Percentiles rank a stretch among this genome's conserved stretches.
These are phyloP conservation scores for Coracopsis vasa DNA, from an alignment of 2,113 vertebrate genomes.

Conservation along the genomic window DNA sequence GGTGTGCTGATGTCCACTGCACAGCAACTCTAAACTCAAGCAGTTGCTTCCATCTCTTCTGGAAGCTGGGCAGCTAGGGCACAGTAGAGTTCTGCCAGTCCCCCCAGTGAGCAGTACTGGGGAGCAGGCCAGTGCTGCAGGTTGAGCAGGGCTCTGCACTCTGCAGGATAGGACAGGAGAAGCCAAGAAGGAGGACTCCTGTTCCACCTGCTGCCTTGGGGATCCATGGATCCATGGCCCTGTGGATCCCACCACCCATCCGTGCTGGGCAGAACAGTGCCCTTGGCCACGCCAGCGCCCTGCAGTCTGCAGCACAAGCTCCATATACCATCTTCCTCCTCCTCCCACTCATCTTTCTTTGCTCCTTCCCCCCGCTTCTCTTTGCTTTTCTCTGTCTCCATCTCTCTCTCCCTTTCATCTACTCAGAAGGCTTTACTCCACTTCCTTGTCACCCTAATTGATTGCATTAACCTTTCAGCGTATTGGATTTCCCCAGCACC, in stretches of 20 bases:
- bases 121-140: neutral
- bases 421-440: slow-evolving; percentile 98
- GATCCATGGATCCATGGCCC: neutral
- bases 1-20: neutral
- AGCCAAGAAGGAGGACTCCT: neutral
- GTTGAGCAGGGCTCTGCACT: neutral
- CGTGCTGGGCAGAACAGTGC: neutral
- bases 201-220: neutral
- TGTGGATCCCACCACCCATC: neutral
- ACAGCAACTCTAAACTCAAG: neutral
- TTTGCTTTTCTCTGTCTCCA: slow-evolving; percentile 72
- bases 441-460: slow-evolving; percentile 99
- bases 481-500: slow-evolving; percentile 99
- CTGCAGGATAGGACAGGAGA: neutral
- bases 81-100: neutral
- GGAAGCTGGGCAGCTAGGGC: neutral
- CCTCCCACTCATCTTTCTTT: slow-evolving; percentile 36
- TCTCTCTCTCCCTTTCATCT: slow-evolving; percentile 84
- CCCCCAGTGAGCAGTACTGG: neutral
- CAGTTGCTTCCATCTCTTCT: neutral
- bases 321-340: slow-evolving; percentile 73
- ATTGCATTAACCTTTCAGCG: slow-evolving; percentile 99
- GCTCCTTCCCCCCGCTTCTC: slow-evolving; percentile 4
- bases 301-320: neutral
- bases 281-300: neutral